Evolutionary conservation across 2,888 invertebrate genomes (phyloP), one percentile per base, ranked within the genome.

Genomic region (Drosophila differens): DNA sequence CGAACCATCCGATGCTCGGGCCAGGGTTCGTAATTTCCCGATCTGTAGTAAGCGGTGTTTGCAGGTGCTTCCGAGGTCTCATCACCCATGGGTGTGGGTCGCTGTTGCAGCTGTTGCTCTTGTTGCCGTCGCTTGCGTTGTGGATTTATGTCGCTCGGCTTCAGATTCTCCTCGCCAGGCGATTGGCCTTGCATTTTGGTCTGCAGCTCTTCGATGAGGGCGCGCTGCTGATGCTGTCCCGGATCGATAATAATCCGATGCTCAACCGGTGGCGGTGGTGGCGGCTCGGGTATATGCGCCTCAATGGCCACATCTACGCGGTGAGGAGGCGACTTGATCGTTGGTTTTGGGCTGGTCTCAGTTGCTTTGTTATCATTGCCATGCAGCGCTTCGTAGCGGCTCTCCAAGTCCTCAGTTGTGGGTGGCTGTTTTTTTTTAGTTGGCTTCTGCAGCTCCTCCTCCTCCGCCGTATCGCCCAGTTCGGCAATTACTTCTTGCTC

Each of bases 41-140:
- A 90, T 83, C 82, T 89, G 80, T 85, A 84, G 82, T 87, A 90
- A 91, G 92, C 92, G 91, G 91, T 86, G 86, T 83, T 86, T 90
- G 92, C 92, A 92, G 91, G 92, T 92, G 92, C 74, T 92, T 92
- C 92, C 92, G 91, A 92, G 66, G 91, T 92, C 80, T 91, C 92
- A 92, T 92, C 92, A 81, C 87, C 86, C 85, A 85, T 83, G 44
- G 82, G 70, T 62, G 81, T 70, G 78, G 81, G 79, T 67, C 81
- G 79, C 68, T 85, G 86, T 57, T 78, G 83, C 35, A 76, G 64
- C 28, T 70, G 75, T 19, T 39, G 51, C 22, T 76, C 73, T 10
- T 68, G 70, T 51, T 60, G 74, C 19, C 32, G 54, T 32, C 57
- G 73, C 33, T 69, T 86, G 6, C 89, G 82, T 39, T 83, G 81